Evolutionary conservation across 30 jellyfish, hydroid and myxozoan genomes (phyloP), one percentile per base, ranked within the genome.

Genomic region (Pseudorhiza aurosa): DNA sequence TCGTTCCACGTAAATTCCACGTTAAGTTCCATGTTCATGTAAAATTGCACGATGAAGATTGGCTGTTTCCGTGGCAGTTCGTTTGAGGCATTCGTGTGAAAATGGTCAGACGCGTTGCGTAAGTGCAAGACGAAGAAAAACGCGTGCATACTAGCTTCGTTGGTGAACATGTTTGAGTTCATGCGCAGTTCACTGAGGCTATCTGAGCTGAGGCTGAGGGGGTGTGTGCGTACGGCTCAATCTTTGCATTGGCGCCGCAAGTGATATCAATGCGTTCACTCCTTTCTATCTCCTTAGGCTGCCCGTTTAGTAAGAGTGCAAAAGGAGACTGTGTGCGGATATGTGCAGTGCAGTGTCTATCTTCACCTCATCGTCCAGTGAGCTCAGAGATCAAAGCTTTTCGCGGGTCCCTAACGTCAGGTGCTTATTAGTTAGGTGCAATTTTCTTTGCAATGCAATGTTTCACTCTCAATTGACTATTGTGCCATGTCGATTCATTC

Each of bases 291-390:
- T 15, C 35, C 62, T 47, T 47, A 26, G 4, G 24, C 19, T 19
- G 36, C 7, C 3, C 3, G 19, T 33, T 53, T 53, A 17, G 6
- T 33, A 18, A 53, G 37, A 53, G 67, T 53, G 67, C 67, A 53
- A 8, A 53, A 18, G 7, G 22, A 33, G n/a, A 0, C 37, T 21
- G 67, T 12, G 67, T 53, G 1, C 36, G 67, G 19, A 53, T 53
- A 1, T 53, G 67, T 53, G 67, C 67, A 53, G 67, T 53, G 67
- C 67, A 53, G 35, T 15, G 36, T 53, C n/a, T n/a, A n/a, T n/a
- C n/a, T n/a, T n/a, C n/a, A n/a, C 67, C 67, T 19, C 24, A 33
- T 53, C 33, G 67, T 53, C 3, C 67, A 33, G 67, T 53, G 7
- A 39, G 50, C 12, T 10, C 36, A 53, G 1, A 10, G 67, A 18